Base-by-base conservation (phyloP, 1,140 invertebrate genomes). In the Choristoneura fumiferana region DNA sequence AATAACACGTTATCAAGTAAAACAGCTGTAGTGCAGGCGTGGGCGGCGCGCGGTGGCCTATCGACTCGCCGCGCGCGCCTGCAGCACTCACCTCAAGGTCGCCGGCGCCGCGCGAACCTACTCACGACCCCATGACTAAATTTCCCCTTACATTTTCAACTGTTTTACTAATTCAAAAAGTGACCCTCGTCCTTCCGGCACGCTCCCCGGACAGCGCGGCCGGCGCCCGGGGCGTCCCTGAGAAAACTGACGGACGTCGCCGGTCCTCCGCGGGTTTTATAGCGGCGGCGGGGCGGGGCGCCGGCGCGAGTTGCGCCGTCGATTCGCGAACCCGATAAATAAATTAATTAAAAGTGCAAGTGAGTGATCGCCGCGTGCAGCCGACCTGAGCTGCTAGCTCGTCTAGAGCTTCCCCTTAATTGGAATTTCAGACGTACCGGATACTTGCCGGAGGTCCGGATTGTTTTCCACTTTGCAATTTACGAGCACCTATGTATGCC, bases 271-370 rank as follows among this genome's bases (percentile, higher is more conserved):
- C 72, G 72, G 64, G 38, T 84, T 88, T 67, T 86, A 88, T 85
- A 88, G 76, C 54, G 60, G 71, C 56, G 55, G 83, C 65, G 81
- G 85, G 85, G 81, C 69, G 76, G 75, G 84, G 76, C 76, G 81
- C 71, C 64, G 74, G 73, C 83, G 71, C 85, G 84, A 83, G 81
- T 85, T 87, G 85, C 84, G 84, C 85, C 78, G 82, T 88, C 79
- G 85, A 85, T 84, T 73, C 79, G 78, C 78, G 82, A 73, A 84
- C 84, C 80, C 82, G 76, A 89, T 89, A 89, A 89, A 89, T 89
- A 87, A 89, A 89, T 89, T 87, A 89, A 89, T 89, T 89, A 89
- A 89, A 89, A 89, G 84, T 89, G 86, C 84, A 89, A 89, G 84
- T 87, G 82, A 89, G 78, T 80, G 84, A 89, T 89, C 80, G 80